Evolutionary conservation across 1,140 invertebrate genomes (phyloP).

Genomic region (Macrostomum lignano): DNA sequence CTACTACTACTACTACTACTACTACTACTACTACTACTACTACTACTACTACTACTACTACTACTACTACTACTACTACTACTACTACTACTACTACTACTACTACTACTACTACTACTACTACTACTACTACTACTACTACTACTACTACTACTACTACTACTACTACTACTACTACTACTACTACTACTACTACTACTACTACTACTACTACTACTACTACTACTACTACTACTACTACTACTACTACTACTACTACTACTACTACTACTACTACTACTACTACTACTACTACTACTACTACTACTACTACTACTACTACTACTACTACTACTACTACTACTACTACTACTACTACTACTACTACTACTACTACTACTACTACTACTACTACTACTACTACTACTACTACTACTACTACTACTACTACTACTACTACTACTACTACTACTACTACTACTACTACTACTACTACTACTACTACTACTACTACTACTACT

Average conservation of each 20-base stretch:
- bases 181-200: conserved; percentile 2
- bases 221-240: conserved; percentile 2
- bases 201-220: conserved; percentile 2
- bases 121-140: conserved; percentile 2
- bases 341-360: conserved; percentile 2
- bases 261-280: conserved; percentile 2
- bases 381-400: conserved; percentile 2
- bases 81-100: conserved; percentile 2
- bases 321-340: conserved; percentile 2
- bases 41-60: conserved; percentile 2
- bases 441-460: conserved; percentile 2
- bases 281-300: conserved; percentile 2
- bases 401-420: conserved; percentile 2
- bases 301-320: conserved; percentile 2
- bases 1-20: conserved; percentile 2
- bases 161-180: conserved; percentile 2
- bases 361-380: conserved; percentile 2
- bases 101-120: conserved; percentile 2
- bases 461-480: conserved; percentile 2
- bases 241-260: conserved; percentile 2
- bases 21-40: conserved; percentile 2
- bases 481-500: conserved; percentile 2
- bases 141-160: conserved; percentile 2
- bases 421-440: conserved; percentile 2
- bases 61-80: conserved; percentile 2